Evolutionary conservation across 2,888 invertebrate genomes (phyloP).

Genomic region (Callimorpha dominula): DNA sequence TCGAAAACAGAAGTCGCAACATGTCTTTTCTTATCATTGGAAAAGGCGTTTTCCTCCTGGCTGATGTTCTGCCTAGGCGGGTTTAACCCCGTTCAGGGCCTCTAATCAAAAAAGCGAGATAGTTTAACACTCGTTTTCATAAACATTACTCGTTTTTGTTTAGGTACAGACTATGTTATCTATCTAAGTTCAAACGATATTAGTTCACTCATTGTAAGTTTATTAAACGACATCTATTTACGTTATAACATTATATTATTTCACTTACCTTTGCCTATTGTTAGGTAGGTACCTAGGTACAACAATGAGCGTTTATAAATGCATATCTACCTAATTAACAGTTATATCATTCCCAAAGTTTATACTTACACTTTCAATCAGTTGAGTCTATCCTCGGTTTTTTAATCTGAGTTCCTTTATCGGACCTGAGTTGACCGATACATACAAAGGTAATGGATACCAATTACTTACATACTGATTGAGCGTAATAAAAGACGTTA

Average conservation of each 20-base stretch:
- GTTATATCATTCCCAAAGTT: no score
- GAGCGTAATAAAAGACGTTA: constrained; percentile 3
- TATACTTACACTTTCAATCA: no score
- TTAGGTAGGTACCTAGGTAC: no score
- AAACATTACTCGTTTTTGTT: not conserved
- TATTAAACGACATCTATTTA: no score
- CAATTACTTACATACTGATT: not conserved
- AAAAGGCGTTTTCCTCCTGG: not conserved
- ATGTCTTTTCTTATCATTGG: not conserved
- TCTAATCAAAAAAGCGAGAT: not conserved
- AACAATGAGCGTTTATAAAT: no score
- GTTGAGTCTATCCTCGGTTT: no score
- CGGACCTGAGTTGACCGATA: not conserved
- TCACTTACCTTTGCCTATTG: not conserved
- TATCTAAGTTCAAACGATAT: not conserved
- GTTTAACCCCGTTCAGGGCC: not conserved
- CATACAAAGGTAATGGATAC: not conserved
- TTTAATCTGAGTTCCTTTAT: not conserved
- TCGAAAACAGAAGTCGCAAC: no score
- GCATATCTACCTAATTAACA: no score
- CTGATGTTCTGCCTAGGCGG: not conserved
- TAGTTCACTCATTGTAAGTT: no score
- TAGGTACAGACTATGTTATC: not conserved
- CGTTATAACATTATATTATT: not conserved
- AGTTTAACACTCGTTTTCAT: not conserved